Base-by-base conservation (phyloP, 2,797 vertebrate genomes). In the Crocodylus rhombifer region DNA sequence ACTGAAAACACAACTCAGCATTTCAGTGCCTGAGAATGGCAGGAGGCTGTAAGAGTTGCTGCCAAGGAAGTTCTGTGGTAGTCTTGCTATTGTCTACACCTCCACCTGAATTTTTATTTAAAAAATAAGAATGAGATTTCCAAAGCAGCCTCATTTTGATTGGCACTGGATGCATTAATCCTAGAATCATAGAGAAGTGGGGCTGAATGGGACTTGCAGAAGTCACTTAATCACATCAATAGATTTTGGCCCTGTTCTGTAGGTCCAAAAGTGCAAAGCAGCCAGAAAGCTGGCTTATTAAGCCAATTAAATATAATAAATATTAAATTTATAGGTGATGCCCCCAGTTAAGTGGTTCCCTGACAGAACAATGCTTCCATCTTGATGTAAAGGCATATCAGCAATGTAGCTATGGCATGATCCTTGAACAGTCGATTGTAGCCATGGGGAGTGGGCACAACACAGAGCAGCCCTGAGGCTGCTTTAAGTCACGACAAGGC, bases 1-100 rank as follows among this genome's bases (percentile, higher is more conserved):
- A 78, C 36, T 58, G 83, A 65, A 90, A 80, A 71, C 84, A 57
- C 82, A 92, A 86, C 42, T 96, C 93, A 77, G 95, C 6, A 2
- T 4, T 86, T 64, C 55, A 30, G 55, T 61, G 77, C 84, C 80
- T n/a, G 42, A 56, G 28, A 36, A 73, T 57, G 6, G 80, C 55
- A 30, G 30, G 60, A 75, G 87, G 94, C 61, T 55, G 61, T 86
- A 91, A 94, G 92, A 93, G 90, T 28, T 33, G 10, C 26, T 63
- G 26, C 42, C 69, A 11, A 25, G 4, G 4, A 55, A 11, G 61
- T 36, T 60, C 33, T 42, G 74, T 64, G 58, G 60, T 12, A 80
- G 56, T 21, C 17, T 60, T 80, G 30, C 26, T 18, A 23, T 57
- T 30, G 20, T 3, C 56, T 71, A 36, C 7, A 5, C 13, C 60